Conservation (phyloP, 2,888 invertebrate genomes). For the Patella pellucida region DNA sequence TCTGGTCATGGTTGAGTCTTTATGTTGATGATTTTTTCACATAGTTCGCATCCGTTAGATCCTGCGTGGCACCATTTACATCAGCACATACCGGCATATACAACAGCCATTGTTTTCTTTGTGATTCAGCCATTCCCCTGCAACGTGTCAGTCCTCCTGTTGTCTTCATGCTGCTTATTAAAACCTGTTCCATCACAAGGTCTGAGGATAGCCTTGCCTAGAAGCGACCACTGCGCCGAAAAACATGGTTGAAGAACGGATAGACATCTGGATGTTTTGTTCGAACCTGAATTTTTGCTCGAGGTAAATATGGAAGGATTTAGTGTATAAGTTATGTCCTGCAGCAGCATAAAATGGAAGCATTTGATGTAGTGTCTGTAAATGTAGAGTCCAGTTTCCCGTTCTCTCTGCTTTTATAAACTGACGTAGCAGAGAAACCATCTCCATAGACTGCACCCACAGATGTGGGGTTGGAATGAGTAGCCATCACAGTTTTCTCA, state of each 20-base stretch:
- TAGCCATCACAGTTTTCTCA: too few species aligned
- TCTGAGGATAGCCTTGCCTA: conserved; percentile 49
- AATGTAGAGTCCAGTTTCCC: conserved; percentile 27
- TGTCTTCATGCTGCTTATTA: conserved; percentile 48
- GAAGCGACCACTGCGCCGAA: conserved; percentile 37
- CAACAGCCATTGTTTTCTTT: conserved; percentile 39
- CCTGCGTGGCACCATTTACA: conserved; percentile 35
- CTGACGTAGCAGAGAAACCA: background rate
- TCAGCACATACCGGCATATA: conserved; percentile 40
- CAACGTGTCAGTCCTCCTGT: conserved; percentile 44
- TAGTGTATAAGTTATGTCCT: conserved; percentile 16
- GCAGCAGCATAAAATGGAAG: conserved; percentile 21
- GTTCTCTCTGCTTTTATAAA: conserved; percentile 21
- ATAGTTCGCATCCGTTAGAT: conserved; percentile 18
- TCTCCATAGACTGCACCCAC: background rate
- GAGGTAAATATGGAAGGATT: background rate
- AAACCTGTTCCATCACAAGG: conserved; percentile 46
- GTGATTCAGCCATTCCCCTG: conserved; percentile 38
- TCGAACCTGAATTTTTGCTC: background rate
- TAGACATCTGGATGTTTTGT: too few species aligned
- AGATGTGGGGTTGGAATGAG: background rate
- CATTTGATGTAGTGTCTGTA: conserved; percentile 27
- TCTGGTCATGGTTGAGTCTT: conserved; percentile 8
- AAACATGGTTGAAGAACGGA: conserved; percentile 25
- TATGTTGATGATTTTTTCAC: conserved; percentile 35